Conservation (phyloP, 2,888 invertebrate species). For the Capitulum mitella region DNA sequence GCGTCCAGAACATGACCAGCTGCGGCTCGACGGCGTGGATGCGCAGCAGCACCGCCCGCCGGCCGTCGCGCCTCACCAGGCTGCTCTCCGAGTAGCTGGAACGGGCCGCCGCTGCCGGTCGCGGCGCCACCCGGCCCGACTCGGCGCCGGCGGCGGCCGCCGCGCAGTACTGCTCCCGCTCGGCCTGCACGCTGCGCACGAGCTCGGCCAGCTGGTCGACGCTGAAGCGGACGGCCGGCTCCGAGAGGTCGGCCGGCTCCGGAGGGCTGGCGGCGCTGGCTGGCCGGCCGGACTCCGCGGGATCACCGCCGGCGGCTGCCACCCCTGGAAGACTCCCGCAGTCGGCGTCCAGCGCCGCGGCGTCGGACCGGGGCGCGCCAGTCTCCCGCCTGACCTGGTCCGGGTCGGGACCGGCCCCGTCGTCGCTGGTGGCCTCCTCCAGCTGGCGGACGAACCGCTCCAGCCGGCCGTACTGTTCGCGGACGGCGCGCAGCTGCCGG, state of each 20-base stretch:
- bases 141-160: conserved; percentile 6
- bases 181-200: conserved; percentile 36
- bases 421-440: conserved; percentile 24
- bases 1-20: conserved; percentile 36
- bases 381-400: background rate
- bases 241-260: too few species aligned
- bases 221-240: background rate
- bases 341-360: too few species aligned
- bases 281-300: background rate
- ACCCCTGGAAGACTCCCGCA: too few species aligned
- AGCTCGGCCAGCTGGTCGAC: conserved; percentile 38
- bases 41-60: conserved; percentile 34
- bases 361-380: background rate
- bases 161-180: conserved; percentile 30
- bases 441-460: conserved; percentile 30
- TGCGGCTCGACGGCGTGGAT: conserved; percentile 37
- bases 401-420: background rate
- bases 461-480: background rate
- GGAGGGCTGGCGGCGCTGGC: background rate
- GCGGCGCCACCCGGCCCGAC: background rate
- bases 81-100: conserved; percentile 31
- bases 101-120: conserved; percentile 18
- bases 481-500: conserved; percentile 72
- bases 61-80: conserved; percentile 32
- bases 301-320: background rate